Base-by-base conservation (phyloP, 2,797 vertebrate genomes). In the Epinephelus malabaricus region DNA sequence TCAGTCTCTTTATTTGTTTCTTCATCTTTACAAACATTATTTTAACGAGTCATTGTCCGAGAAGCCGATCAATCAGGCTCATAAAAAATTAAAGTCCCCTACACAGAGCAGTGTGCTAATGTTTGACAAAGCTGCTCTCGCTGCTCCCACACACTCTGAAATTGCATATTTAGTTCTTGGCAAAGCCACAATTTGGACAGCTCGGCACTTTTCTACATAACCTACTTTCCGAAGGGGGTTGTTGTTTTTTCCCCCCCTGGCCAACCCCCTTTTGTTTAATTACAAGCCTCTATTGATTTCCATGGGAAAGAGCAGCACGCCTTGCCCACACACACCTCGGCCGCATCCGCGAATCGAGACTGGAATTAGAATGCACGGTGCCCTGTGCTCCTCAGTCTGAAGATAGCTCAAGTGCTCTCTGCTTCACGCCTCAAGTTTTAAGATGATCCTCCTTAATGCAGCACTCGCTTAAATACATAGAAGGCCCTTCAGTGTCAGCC, bases 201-300 rank as follows among this genome's bases (percentile, higher is more conserved):
- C 92, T 94, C 89, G 71, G 93, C 95, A 93, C 92, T 93, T 95
- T 94, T 92, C 92, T 90, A 89, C 94, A 92, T 95, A 95, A 95
- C 95, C 95, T 93, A 95, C 95, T 96, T 95, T 95, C 92, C 82
- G 70, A 92, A 91, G 89, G 89, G 92, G 91, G 86, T 79, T 91
- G 84, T 85, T 90, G 83, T 88, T 89, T 87, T 69, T 69, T n/a
- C 76, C 80, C 79, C 45, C 86, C 27, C 27, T 69, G 87, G 92
- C 90, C 94, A 95, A 91, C 92, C 94, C 93, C 93, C 94, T 92
- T 95, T 95, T 95, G 95, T 95, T 96, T 96, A 96, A 96, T 96
- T 96, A 96, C 95, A 94, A 95, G 93, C 92, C 89, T 71, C 80
- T 96, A 96, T 96, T 96, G 95, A 96, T 96, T 96, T 96, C 95